These are phyloP conservation scores for Triplophysa bombifrons DNA, from an alignment of 2,797 vertebrate species.

Conservation along the genomic window DNA sequence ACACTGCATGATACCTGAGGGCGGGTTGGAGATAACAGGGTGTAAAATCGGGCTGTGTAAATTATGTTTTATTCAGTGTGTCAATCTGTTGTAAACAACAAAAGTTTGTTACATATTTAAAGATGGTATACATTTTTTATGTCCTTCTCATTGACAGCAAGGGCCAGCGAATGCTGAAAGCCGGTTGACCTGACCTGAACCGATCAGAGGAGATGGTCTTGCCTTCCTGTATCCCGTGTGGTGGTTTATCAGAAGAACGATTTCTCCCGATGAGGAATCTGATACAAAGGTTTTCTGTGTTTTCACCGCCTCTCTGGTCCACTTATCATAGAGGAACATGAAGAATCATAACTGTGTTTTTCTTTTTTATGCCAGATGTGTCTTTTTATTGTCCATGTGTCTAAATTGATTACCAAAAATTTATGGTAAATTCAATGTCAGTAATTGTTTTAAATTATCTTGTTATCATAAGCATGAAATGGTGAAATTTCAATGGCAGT, in stretches of 20 bases:
- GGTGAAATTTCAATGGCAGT: neutral
- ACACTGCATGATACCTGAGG: constrained; percentile 14
- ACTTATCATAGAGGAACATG: constrained; percentile 10
- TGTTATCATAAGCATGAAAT: neutral
- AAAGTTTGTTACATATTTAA: neutral
- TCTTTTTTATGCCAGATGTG: constrained; percentile 31
- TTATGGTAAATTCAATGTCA: constrained; percentile 11
- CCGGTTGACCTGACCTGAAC: constrained; percentile 7
- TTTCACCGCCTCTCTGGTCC: constrained; percentile 6
- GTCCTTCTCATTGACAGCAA: constrained; percentile 46
- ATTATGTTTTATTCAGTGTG: neutral
- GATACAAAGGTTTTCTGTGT: constrained; percentile 21
- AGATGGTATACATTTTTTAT: neutral
- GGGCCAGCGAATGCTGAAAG: constrained; percentile 61
- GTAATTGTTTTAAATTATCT: constrained; percentile 43
- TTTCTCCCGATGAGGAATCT: constrained; percentile 26
- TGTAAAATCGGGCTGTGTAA: constrained; percentile 20
- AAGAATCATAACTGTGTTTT: neutral
- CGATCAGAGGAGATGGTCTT: constrained; percentile 17
- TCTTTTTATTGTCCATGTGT: constrained; percentile 18
- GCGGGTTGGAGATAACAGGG: neutral
- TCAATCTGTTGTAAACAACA: neutral
- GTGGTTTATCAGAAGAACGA: constrained; percentile 18
- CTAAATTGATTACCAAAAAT: constrained; percentile 26
- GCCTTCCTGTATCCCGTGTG: neutral